These are phyloP conservation scores for Punctoribates punctum DNA, from an alignment of 2,888 invertebrate genomes.

Conservation along the genomic window DNA sequence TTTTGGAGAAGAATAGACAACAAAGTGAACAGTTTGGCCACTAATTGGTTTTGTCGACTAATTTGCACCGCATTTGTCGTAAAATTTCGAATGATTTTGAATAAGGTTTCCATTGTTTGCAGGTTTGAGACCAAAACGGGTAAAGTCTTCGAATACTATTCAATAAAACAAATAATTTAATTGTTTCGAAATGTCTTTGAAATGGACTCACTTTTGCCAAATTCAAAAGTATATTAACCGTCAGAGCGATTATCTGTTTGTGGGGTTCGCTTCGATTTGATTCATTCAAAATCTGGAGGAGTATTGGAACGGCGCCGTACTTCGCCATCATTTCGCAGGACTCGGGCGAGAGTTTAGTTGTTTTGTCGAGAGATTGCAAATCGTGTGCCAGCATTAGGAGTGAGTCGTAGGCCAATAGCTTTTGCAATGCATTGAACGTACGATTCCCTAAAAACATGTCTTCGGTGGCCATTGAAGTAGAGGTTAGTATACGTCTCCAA, in stretches of 20 bases:
- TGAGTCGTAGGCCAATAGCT: slow-evolving; percentile 6
- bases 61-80: too few relatives aligned
- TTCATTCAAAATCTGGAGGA: slow-evolving; percentile 38
- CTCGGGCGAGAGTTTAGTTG: slow-evolving; percentile 36
- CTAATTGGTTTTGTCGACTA: not conserved
- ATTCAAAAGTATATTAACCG: slow-evolving; percentile 34
- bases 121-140: not conserved
- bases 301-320: slow-evolving; percentile 18
- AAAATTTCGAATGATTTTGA: slow-evolving; percentile 1
- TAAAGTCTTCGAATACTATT: slow-evolving; percentile 8
- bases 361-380: slow-evolving; percentile 31
- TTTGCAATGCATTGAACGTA: slow-evolving; percentile 12
- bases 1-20: slow-evolving; percentile 14
- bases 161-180: not conserved
- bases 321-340: slow-evolving; percentile 31
- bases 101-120: not conserved
- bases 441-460: slow-evolving; percentile 19
- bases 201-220: slow-evolving; percentile 24
- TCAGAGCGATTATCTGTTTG: slow-evolving; percentile 28
- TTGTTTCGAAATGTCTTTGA: not conserved
- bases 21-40: not conserved
- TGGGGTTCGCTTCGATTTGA: slow-evolving; percentile 43
- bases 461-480: slow-evolving; percentile 16
- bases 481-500: not conserved
- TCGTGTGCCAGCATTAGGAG: slow-evolving; percentile 20